Evolutionary conservation across 2,797 vertebrate species (phyloP).

Genomic region (Labroides dimidiatus): DNA sequence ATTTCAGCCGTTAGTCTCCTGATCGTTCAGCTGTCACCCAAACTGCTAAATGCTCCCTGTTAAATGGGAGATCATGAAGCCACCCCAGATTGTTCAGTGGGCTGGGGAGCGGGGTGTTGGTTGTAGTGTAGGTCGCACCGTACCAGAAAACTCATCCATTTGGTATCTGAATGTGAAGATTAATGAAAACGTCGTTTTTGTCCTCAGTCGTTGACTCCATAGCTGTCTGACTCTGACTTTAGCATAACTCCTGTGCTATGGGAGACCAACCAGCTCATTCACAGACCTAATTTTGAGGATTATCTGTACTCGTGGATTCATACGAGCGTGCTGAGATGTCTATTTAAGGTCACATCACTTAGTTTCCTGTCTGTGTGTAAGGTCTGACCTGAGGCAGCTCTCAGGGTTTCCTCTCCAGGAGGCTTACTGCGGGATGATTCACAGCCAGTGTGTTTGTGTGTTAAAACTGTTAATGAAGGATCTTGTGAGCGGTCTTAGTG

Average conservation of each 20-base stretch:
- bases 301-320: slow-evolving; percentile 2
- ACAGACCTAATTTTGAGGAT: not conserved
- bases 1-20: no score
- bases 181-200: not conserved
- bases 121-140: no score
- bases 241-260: not conserved
- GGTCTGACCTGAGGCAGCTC: slow-evolving; percentile 27
- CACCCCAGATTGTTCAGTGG: no score
- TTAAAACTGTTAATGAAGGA: slow-evolving; percentile 38
- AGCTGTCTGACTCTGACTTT: not conserved
- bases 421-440: not conserved
- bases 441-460: slow-evolving; percentile 28
- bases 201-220: not conserved
- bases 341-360: slow-evolving; percentile 17
- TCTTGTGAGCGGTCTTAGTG: slow-evolving; percentile 18
- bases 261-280: not conserved
- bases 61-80: no score
- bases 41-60: no score
- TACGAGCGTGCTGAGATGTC: not conserved
- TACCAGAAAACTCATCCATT: not conserved
- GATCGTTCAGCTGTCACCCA: no score
- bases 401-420: slow-evolving; percentile 5
- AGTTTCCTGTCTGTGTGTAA: not conserved
- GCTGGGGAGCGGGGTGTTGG: no score
- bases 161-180: not conserved